Conservation (phyloP, 2,113 vertebrate species). For the Ifrita kowaldi region DNA sequence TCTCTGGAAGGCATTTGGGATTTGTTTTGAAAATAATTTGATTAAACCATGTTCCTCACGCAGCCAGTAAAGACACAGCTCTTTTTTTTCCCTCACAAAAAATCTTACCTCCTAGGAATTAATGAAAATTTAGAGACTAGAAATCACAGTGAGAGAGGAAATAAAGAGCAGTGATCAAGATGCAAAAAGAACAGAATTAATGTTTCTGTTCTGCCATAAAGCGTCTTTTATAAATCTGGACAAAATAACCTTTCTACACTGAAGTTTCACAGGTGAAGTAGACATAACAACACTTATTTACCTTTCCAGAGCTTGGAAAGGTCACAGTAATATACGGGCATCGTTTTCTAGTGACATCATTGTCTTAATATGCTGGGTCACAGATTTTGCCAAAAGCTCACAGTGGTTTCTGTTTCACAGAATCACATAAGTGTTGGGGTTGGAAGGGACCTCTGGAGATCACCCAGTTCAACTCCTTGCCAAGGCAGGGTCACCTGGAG, state of each 20-base stretch:
- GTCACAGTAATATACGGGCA: accelerated
- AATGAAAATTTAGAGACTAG: neutral
- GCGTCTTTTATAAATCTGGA: neutral
- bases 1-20: neutral
- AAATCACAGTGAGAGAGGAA: neutral
- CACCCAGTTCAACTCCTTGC: neutral
- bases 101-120: neutral
- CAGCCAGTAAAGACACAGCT: neutral
- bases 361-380: neutral
- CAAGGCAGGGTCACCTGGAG: neutral
- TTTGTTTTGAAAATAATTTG: slow-evolving; percentile 6
- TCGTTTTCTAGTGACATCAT: neutral
- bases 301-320: neutral
- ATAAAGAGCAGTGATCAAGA: neutral
- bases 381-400: neutral
- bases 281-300: neutral
- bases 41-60: neutral
- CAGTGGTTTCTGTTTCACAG: neutral
- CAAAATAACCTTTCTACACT: neutral
- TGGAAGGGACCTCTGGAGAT: neutral
- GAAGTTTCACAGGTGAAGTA: neutral
- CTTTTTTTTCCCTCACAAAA: neutral
- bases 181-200: neutral
- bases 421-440: neutral
- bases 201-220: neutral